Evolutionary conservation across 2,888 invertebrate species (phyloP).

Genomic region (Acholoe squamosa): DNA sequence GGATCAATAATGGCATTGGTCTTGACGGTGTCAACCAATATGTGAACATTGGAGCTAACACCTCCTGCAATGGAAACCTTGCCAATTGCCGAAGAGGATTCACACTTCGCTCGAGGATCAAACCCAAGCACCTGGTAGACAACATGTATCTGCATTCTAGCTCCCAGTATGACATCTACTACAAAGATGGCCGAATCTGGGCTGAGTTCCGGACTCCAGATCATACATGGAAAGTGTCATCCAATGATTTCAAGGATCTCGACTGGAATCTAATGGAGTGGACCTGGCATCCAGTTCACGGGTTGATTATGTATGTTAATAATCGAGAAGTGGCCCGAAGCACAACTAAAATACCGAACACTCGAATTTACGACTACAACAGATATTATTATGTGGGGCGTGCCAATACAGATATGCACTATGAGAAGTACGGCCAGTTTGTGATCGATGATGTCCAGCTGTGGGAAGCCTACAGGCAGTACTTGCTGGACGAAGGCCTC

Average conservation of each 20-base stretch:
- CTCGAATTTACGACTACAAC: conserved; percentile 8
- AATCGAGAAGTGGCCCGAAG: conserved; percentile 70
- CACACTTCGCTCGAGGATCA: conserved; percentile 76
- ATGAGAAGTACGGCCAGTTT: conserved; percentile 73
- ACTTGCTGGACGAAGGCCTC: conserved; percentile 68
- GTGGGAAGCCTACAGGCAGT: conserved; percentile 72
- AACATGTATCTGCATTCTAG: conserved; percentile 80
- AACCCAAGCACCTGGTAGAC: conserved; percentile 75
- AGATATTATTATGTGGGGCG: conserved; percentile 75
- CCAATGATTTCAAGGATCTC: conserved; percentile 70
- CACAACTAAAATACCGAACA: neutral
- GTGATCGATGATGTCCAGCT: conserved; percentile 78
- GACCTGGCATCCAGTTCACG: conserved; percentile 80
- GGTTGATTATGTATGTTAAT: conserved; percentile 78
- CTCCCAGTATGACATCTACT: conserved; percentile 78
- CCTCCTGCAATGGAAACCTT: conserved; percentile 78
- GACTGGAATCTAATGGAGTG: conserved; percentile 78
- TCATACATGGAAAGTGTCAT: conserved; percentile 72
- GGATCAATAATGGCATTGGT: conserved; percentile 69
- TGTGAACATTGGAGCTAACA: conserved; percentile 77
- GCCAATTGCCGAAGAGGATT: conserved; percentile 79
- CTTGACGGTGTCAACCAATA: conserved; percentile 79
- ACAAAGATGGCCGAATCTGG: conserved; percentile 77
- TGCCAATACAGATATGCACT: conserved; percentile 71
- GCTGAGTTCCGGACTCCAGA: conserved; percentile 75